Evolutionary conservation across 2,113 vertebrate species (phyloP), one percentile per base, ranked within the genome.

Genomic region (Plotosus lineatus): DNA sequence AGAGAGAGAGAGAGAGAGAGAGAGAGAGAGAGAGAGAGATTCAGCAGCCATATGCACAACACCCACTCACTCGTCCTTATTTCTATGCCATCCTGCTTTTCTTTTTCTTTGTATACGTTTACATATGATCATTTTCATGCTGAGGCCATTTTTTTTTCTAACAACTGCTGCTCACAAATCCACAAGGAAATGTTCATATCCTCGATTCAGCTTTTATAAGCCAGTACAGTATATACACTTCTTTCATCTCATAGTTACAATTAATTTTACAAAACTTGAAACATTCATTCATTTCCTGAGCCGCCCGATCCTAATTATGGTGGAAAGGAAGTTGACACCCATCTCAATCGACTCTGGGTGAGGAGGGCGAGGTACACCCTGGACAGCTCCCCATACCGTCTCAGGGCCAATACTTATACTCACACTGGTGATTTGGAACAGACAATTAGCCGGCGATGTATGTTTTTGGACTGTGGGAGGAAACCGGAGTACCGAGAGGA

Each of bases 41-140:
- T 56, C 17, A 36, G 69, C 23, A 26, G 15, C 12, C 68, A 80
- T 44, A 76, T 74, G 69, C 60, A 72, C 73, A 82, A 44, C 79
- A 63, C 56, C 33, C 83, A 63, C 58, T 55, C 63, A 83, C 31
- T 15, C 65, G 50, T 26, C 36, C 31, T 15, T 26, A 38, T 36
- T 65, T 55, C 46, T 75, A 33, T 42, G 15, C 17, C 0, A 14
- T 79, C 48, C 36, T 26, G 38, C 51, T 75, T 55, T 33, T 53
- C 40, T 31, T 33, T 53, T 51, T 31, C 33, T 8, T 17, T 51
- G 38, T 15, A 19, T 23, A 38, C 53, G 8, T 46, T 69, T 44
- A 46, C 26, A 28, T 46, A 46, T 7, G n/a, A 69, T 46, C 23
- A 17, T 69, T 28, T 44, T 26, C 12, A 1, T 68, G 23, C 40